Percentiles rank a stretch among this genome's conserved stretches.
phyloP scores from a whole-genome alignment of 2,113 vertebrate species.

The Clarias macrocephalus region DNA sequence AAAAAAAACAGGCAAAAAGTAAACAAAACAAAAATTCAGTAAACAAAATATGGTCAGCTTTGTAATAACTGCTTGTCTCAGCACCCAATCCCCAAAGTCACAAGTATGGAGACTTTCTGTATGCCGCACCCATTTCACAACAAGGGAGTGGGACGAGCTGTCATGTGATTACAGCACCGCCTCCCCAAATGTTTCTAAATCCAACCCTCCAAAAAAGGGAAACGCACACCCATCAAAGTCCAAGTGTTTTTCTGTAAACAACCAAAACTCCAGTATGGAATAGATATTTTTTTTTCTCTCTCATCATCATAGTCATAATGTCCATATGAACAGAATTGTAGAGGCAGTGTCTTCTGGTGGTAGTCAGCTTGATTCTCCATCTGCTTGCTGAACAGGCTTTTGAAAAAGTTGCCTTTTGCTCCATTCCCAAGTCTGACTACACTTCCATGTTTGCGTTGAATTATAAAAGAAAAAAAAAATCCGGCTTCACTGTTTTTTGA shows the following conservation, averaged over 20 bases:
- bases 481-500: conserved; percentile 71
- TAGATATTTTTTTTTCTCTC: conserved; percentile 69
- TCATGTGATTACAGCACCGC: conserved; percentile 40
- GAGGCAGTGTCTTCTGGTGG: conserved; percentile 79
- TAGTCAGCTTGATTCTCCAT: conserved; percentile 62
- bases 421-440: conserved; percentile 64
- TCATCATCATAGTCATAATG: conserved; percentile 68
- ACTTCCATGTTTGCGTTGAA: conserved; percentile 70
- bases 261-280: conserved; percentile 81
- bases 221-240: conserved; percentile 73
- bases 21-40: conserved; percentile 48
- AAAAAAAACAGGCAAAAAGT: conserved; percentile 1
- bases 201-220: conserved; percentile 4
- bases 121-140: conserved; percentile 42
- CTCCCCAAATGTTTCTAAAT: conserved; percentile 23
- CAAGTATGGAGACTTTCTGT: conserved; percentile 39
- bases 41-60: conserved; percentile 53
- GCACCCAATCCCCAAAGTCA: conserved; percentile 36
- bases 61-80: conserved; percentile 37
- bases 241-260: conserved; percentile 78
- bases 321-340: conserved; percentile 76
- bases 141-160: background rate
- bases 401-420: conserved; percentile 55
- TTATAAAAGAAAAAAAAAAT: conserved; percentile 60
- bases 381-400: conserved; percentile 49